Conservation (phyloP, 2,797 vertebrate genomes). For the Acanthurus tractus region DNA sequence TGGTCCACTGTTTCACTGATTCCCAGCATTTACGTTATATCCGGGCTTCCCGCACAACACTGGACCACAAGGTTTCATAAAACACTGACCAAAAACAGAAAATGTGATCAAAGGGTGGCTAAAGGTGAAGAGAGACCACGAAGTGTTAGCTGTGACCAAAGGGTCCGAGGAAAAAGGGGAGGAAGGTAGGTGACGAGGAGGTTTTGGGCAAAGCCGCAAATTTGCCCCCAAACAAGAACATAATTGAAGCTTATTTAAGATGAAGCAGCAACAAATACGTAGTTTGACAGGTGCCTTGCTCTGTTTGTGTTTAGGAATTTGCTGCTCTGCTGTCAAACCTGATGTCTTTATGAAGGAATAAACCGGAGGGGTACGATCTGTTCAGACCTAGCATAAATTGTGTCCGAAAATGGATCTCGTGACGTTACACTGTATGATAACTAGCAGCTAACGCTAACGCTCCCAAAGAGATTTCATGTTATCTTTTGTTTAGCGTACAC, state of each 20-base stretch:
- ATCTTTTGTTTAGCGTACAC: not conserved
- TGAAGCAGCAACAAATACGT: not conserved
- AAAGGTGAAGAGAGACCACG: conserved; percentile 14
- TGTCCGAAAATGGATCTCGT: conserved; percentile 73
- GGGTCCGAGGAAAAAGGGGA: conserved; percentile 46
- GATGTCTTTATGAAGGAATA: too few relatives aligned
- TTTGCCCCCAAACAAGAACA: not conserved
- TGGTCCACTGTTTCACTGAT: not conserved
- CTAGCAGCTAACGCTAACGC: conserved; percentile 73
- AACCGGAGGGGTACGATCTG: not conserved
- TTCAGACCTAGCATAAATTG: conserved; percentile 21
- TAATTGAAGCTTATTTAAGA: not conserved
- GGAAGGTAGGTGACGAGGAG: conserved; percentile 43
- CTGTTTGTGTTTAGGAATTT: not conserved
- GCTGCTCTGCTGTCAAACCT: not conserved
- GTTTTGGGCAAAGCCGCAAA: conserved; percentile 41
- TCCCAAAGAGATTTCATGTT: conserved; percentile 17
- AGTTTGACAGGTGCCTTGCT: accelerated
- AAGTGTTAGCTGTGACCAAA: conserved; percentile 4
- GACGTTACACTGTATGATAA: conserved; percentile 41
- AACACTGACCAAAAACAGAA: not conserved
- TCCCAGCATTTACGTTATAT: not conserved
- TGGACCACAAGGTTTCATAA: not conserved
- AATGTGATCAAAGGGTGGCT: not conserved
- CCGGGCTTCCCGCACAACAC: not conserved